Base-by-base conservation (phyloP, 2,888 invertebrate genomes). In the Holacanthella duospinosa region DNA sequence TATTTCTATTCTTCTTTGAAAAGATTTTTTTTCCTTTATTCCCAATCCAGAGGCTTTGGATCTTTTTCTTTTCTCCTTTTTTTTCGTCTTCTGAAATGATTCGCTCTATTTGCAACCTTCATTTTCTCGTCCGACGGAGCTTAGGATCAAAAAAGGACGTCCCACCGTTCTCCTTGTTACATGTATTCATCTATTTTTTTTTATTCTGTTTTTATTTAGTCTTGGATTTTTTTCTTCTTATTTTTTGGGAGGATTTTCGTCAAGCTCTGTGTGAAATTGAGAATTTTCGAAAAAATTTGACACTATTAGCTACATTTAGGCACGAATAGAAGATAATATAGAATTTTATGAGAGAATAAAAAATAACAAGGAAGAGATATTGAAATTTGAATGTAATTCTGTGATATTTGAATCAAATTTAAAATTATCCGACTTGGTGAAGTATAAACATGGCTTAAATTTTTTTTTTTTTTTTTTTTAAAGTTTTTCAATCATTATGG, bases 21-120 rank as follows among this genome's bases (percentile, higher is more conserved):
- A n/a, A 21, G 48, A 4, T 21, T 21, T 48, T 21, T 4, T 48
- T 9, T 48, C 4, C 48, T 48, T 48, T 48, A 48, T 48, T 48
- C 48, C 48, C 48, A 48, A 48, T 36, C 36, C 36, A 36, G 6
- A 16, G 16, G 36, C 36, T 36, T 36, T 36, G 36, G 6, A 26
- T 56, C n/a, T n/a, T n/a, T 26, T 26, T 12, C 29, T 59, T 43
- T 26, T 43, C 21, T 36, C 25, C 25, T 36, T 16, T 27, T 59
- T 59, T 43, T 59, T 25, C 29, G n/a, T 57, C 21, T 21, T 57
- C 21, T 28, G 56, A 57, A 28, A 48, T 21, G 54, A 54, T 59
- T 53, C 55, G 62, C 62, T 62, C 62, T 62, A 62, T 59, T 62
- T 62, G 62, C 59, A 59, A 62, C 62, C 62, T 62, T 62, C 62